Conservation (phyloP, 2,888 invertebrate genomes). For the Caenorhabditis sp. region DNA sequence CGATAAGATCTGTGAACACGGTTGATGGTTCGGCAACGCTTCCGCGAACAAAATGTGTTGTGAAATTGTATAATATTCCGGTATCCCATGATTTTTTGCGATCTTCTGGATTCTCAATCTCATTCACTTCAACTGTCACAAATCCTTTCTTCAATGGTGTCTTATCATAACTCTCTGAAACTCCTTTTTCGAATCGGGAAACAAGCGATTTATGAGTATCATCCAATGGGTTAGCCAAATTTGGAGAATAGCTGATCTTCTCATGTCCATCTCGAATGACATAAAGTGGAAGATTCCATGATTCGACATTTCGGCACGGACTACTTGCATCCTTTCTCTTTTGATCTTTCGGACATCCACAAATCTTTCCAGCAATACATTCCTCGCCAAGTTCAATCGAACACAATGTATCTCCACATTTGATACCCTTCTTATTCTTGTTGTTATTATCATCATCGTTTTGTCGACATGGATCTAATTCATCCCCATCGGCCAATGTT, state of each 20-base stretch:
- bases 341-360: slow-evolving; percentile 63
- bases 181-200: slow-evolving; percentile 50
- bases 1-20: slow-evolving; percentile 54
- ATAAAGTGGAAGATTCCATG: slow-evolving; percentile 60
- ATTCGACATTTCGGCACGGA: slow-evolving; percentile 58
- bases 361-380: slow-evolving; percentile 64
- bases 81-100: slow-evolving; percentile 55
- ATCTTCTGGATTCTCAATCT: slow-evolving; percentile 53
- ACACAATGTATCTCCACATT: slow-evolving; percentile 61
- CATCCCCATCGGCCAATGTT: slow-evolving; percentile 51
- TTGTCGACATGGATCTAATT: slow-evolving; percentile 55
- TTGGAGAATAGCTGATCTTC: slow-evolving; percentile 47
- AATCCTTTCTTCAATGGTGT: slow-evolving; percentile 51
- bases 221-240: slow-evolving; percentile 50
- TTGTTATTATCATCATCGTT: not conserved
- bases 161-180: slow-evolving; percentile 51
- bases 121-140: slow-evolving; percentile 47
- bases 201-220: slow-evolving; percentile 49
- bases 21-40: slow-evolving; percentile 49
- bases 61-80: slow-evolving; percentile 66
- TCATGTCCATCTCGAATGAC: slow-evolving; percentile 56
- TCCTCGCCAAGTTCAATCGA: slow-evolving; percentile 64
- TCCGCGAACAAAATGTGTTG: slow-evolving; percentile 55
- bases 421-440: slow-evolving; percentile 44
- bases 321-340: slow-evolving; percentile 54